Evolutionary conservation across 2,113 vertebrate species (phyloP).

Genomic region (Sander lucioperca): DNA sequence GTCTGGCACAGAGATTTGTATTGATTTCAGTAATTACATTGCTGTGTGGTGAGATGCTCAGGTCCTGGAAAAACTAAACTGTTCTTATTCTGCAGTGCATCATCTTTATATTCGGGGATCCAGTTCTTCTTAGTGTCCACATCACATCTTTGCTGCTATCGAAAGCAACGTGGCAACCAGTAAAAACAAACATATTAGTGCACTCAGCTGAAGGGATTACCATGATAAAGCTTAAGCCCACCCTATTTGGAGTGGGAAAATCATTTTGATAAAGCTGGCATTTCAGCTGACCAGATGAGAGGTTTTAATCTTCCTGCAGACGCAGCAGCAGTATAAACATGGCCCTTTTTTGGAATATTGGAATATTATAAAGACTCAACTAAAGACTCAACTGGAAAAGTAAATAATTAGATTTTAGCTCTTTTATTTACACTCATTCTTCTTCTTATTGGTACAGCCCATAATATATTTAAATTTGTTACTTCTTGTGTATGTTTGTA

Average conservation of each 20-base stretch:
- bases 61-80: background rate
- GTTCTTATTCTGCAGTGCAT: background rate
- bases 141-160: conserved; percentile 15
- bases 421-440: background rate
- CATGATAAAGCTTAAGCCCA: conserved; percentile 59
- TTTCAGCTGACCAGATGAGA: conserved; percentile 61
- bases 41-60: conserved; percentile 2
- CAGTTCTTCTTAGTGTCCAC: background rate
- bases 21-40: conserved; percentile 22
- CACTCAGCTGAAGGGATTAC: conserved; percentile 67
- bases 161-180: conserved; percentile 31
- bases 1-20: conserved; percentile 11
- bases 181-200: conserved; percentile 70
- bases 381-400: background rate
- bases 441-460: background rate
- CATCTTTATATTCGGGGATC: background rate
- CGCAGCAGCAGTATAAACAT: conserved; percentile 49
- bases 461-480: background rate
- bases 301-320: conserved; percentile 67
- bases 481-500: background rate
- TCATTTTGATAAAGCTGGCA: conserved; percentile 72
- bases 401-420: background rate
- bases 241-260: conserved; percentile 60
- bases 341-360: conserved; percentile 13
- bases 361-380: conserved; percentile 2